Base-by-base conservation (phyloP, 2,888 invertebrate genomes). In the Callyntrura sp. region DNA sequence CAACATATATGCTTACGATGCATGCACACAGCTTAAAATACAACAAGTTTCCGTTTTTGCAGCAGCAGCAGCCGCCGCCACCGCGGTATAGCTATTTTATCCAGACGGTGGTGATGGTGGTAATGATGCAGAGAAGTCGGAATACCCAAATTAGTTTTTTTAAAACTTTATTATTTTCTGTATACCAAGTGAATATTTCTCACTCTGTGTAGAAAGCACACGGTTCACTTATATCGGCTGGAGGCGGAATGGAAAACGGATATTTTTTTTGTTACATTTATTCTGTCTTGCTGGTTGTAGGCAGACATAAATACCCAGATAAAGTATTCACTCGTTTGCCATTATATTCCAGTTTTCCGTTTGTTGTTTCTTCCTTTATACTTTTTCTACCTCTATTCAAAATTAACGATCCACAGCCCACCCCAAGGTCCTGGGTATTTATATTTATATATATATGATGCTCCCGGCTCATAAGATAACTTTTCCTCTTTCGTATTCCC, bases 401-500 rank as follows among this genome's bases (percentile, higher is more conserved):
- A 88, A 88, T 88, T 88, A 88, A 83, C 88, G 88, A 88, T 88
- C 88, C 88, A 83, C 76, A 88, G 83, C 88, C 65, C 88, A 88
- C 88, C 88, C 88, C 78, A 88, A 88, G 88, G 76, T 70, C 68
- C 68, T 88, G 78, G 48, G 76, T 76, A 51, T 48, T n/a, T n/a
- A n/a, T n/a, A n/a, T n/a, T n/a, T n/a, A n/a, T n/a, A n/a, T n/a
- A n/a, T n/a, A n/a, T n/a, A n/a, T n/a, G n/a, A n/a, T n/a, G n/a
- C n/a, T n/a, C n/a, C n/a, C 17, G 70, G 70, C 45, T 70, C 43
- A 20, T 76, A 78, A 83, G 57, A 84, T 88, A 88, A 84, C 62
- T 65, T 55, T 87, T 60, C 82, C 76, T 57, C 79, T 88, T 79
- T 73, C 57, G 62, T 83, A 88, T 88, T 88, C 88, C 88, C 88